Conservation (phyloP, 2,888 invertebrate genomes). For the Tipula unca region DNA sequence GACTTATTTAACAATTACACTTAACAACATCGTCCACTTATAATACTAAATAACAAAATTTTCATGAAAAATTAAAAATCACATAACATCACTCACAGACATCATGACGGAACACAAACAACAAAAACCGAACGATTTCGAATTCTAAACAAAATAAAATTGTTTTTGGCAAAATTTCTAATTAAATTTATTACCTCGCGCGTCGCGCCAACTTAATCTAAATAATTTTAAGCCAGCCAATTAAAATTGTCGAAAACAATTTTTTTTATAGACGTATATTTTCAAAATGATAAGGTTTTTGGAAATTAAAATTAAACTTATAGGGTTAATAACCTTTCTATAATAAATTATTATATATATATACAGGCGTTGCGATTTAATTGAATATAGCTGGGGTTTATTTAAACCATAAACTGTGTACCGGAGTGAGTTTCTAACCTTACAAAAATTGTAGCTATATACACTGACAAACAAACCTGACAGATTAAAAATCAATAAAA, state of each 20-base stretch:
- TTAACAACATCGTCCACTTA: background rate
- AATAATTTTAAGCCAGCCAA: background rate
- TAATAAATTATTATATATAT: too few species aligned
- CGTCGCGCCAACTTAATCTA: background rate
- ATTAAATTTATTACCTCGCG: background rate
- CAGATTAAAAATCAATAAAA: too few species aligned
- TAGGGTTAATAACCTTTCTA: background rate
- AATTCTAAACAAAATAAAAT: background rate
- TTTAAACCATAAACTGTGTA: too few species aligned
- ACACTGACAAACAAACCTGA: too few species aligned
- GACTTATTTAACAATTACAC: background rate
- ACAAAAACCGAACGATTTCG: background rate
- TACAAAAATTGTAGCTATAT: too few species aligned
- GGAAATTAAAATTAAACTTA: background rate
- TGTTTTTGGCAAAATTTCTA: background rate
- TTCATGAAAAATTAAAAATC: background rate
- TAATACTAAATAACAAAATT: background rate
- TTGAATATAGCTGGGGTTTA: too few species aligned
- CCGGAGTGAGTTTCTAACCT: too few species aligned
- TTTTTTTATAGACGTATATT: background rate
- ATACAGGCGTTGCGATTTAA: too few species aligned
- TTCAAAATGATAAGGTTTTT: background rate
- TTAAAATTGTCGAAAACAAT: background rate
- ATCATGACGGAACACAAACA: background rate
- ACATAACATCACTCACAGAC: background rate